phyloP scores from a whole-genome alignment of 1,140 invertebrate species.

The Cotesia typhae region DNA sequence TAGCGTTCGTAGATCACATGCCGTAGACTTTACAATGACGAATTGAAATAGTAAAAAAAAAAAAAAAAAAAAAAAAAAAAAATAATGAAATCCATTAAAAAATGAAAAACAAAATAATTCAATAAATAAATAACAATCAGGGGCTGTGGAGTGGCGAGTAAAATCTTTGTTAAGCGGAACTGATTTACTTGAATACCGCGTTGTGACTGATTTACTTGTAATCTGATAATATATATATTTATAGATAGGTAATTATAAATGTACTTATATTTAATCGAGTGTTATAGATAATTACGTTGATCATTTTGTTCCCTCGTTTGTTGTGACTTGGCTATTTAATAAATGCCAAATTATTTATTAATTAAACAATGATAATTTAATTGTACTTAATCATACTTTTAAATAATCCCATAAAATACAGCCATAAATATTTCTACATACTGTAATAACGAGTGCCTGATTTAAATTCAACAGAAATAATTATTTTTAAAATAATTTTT shows the following conservation, averaged over 20 bases:
- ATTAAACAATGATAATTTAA: too few species aligned
- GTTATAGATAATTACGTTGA: too few species aligned
- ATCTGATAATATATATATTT: background rate
- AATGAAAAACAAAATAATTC: conserved; percentile 8
- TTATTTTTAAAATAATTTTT: background rate
- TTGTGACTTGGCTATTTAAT: too few species aligned
- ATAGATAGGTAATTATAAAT: background rate
- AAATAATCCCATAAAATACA: background rate
- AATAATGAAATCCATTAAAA: background rate
- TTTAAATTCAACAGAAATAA: background rate
- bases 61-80: background rate
- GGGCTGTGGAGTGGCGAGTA: conserved; percentile 21
- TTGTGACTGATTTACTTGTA: conserved; percentile 23
- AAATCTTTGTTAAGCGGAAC: conserved; percentile 4
- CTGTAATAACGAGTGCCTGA: conserved; percentile 5
- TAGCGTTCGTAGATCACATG: conserved; percentile 32
- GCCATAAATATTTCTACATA: background rate
- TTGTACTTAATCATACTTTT: too few species aligned
- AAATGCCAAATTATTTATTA: too few species aligned
- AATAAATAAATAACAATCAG: conserved; percentile 11
- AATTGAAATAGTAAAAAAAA: conserved; percentile 24
- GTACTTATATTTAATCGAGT: background rate
- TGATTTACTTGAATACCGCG: background rate
- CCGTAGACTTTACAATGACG: conserved; percentile 29
- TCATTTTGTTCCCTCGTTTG: too few species aligned